Evolutionary conservation across 2,888 invertebrate genomes (phyloP).

Genomic region (Aricia artaxerxes): DNA sequence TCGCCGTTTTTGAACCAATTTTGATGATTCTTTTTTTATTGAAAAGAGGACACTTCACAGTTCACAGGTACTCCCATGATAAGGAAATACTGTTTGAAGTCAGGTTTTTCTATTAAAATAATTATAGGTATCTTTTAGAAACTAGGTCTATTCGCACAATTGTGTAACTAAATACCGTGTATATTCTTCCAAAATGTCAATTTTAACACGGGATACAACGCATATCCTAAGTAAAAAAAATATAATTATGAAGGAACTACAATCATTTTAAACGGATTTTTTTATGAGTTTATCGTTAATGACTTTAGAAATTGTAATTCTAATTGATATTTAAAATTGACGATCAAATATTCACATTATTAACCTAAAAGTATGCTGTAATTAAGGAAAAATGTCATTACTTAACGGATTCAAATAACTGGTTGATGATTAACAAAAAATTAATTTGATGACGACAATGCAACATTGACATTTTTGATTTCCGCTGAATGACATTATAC

Average conservation of each 20-base stretch:
- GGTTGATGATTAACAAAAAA: conserved; percentile 10
- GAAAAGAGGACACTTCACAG: no score
- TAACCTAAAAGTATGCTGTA: not conserved
- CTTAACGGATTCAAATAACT: not conserved
- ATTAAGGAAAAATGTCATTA: conserved; percentile 1
- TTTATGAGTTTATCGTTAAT: not conserved
- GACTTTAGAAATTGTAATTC: not conserved
- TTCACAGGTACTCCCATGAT: no score
- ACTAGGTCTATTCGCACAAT: no score
- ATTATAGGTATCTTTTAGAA: no score
- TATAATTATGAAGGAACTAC: not conserved
- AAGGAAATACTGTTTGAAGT: no score
- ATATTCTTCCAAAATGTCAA: not conserved
- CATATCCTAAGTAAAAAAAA: not conserved
- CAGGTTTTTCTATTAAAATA: no score
- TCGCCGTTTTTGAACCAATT: no score
- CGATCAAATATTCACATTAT: not conserved
- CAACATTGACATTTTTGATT: conserved; percentile 12
- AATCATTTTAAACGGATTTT: not conserved
- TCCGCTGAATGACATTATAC: not conserved
- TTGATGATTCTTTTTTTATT: no score
- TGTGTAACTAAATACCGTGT: no score
- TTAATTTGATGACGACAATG: not conserved
- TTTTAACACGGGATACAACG: not conserved
- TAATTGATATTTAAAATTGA: conserved; percentile 7